Conservation (phyloP, 1,140 invertebrate genomes). For the Pseudomyrmex pallidus region DNA sequence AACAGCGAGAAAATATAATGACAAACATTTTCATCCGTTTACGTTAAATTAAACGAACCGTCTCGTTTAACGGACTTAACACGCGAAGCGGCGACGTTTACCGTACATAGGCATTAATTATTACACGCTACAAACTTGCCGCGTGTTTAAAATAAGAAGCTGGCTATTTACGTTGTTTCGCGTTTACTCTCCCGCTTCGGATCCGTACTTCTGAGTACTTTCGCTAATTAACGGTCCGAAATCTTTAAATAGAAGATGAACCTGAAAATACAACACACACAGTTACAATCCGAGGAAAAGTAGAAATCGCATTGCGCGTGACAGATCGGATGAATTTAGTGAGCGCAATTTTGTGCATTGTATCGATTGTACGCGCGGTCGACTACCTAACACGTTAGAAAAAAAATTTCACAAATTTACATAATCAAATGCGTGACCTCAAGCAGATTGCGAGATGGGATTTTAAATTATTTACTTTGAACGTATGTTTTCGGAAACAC, state of each 20-base stretch:
- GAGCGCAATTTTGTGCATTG: background rate
- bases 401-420: background rate
- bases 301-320: background rate
- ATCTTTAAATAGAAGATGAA: no score
- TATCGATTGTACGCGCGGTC: background rate
- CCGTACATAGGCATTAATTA: conserved; percentile 29
- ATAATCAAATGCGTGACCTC: background rate
- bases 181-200: background rate
- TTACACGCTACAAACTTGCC: conserved; percentile 41
- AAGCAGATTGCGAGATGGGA: background rate
- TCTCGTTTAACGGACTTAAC: conserved; percentile 1
- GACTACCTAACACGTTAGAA: background rate
- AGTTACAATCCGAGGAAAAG: background rate
- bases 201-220: no score
- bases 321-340: background rate
- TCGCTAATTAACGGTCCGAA: conserved; percentile 26
- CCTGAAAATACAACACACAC: no score
- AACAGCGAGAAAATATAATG: conserved; percentile 7
- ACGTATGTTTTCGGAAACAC: background rate
- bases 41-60: conserved; percentile 38
- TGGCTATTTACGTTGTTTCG: conserved; percentile 37
- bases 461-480: conserved; percentile 21
- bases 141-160: conserved; percentile 44
- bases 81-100: conserved; percentile 12
- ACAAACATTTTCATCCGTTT: background rate